These are phyloP conservation scores for Drosophila bunnanda DNA, from an alignment of 2,888 invertebrate genomes.

Conservation along the genomic window DNA sequence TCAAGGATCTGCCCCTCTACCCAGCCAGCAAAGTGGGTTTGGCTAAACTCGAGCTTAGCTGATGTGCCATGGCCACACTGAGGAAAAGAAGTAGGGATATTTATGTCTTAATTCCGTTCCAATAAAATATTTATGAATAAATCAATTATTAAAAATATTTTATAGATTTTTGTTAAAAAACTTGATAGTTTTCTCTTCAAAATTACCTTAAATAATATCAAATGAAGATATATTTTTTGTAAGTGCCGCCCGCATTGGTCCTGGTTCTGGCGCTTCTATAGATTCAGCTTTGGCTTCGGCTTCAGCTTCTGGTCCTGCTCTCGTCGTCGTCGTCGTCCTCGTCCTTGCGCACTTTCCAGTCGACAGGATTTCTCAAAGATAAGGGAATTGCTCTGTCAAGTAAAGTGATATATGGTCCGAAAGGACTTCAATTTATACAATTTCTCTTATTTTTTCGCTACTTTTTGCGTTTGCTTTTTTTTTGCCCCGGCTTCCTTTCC, in stretches of 20 bases:
- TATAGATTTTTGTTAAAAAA: neutral
- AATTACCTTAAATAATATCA: neutral
- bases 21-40: conserved; percentile 68
- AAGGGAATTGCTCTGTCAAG: conserved; percentile 89
- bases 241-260: conserved; percentile 73
- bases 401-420: conserved; percentile 88
- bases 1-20: conserved; percentile 15
- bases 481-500: conserved; percentile 23
- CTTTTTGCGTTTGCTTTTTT: conserved; percentile 80
- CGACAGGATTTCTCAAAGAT: conserved; percentile 85
- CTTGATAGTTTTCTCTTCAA: neutral
- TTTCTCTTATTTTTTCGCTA: conserved; percentile 83
- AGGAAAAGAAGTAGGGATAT: neutral
- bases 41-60: conserved; percentile 81
- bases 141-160: no score
- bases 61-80: conserved; percentile 59
- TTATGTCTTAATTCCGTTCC: no score
- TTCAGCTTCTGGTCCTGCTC: conserved; percentile 39
- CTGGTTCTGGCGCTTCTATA: conserved; percentile 25
- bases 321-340: conserved; percentile 59
- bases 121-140: neutral
- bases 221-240: neutral
- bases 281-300: conserved; percentile 32
- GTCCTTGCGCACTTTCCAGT: conserved; percentile 83
- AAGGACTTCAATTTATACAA: conserved; percentile 86